A percentile compares a stretch with the other conserved stretches of the same genome.
Evolutionary conservation across 2,888 invertebrate genomes (phyloP).

Genomic region (Eumacrocentrus americanus): DNA sequence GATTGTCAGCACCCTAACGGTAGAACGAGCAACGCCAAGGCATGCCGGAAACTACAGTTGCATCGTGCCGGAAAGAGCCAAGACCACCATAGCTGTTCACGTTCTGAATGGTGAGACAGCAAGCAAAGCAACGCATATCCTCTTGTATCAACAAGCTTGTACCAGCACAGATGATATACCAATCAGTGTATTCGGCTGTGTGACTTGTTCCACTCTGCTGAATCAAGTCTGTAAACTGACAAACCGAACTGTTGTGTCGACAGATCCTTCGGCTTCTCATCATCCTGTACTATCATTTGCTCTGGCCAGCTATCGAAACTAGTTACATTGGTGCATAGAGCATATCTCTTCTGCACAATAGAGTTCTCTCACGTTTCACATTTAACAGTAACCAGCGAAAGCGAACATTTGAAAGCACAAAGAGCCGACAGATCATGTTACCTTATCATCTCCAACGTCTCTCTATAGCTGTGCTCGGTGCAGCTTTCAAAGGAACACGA

Average conservation of each 20-base stretch:
- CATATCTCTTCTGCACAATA: no score
- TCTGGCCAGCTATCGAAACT: not conserved
- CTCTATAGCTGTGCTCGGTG: conserved; percentile 7
- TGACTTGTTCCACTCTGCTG: no score
- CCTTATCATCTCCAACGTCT: conserved; percentile 18
- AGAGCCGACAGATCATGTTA: conserved; percentile 22
- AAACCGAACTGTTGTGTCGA: conserved; percentile 12
- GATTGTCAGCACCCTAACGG: conserved; percentile 64
- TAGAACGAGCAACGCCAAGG: conserved; percentile 65
- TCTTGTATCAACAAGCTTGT: no score
- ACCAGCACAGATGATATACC: no score
- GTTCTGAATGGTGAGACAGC: conserved; percentile 67
- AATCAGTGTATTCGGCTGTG: no score
- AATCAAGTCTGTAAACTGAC: conserved; percentile 16
- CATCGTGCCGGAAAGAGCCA: conserved; percentile 63
- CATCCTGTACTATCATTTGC: not conserved
- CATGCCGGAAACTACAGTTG: conserved; percentile 71
- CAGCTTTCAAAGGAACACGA: conserved; percentile 13
- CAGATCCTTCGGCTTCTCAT: not conserved
- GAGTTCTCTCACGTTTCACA: not conserved
- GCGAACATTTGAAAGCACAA: conserved; percentile 9
- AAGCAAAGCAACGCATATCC: no score
- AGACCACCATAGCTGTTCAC: conserved; percentile 67
- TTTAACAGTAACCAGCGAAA: conserved; percentile 9
- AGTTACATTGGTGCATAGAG: no score